These are phyloP conservation scores for Halictus rubicundus DNA, from an alignment of 1,140 invertebrate genomes.

Conservation along the genomic window DNA sequence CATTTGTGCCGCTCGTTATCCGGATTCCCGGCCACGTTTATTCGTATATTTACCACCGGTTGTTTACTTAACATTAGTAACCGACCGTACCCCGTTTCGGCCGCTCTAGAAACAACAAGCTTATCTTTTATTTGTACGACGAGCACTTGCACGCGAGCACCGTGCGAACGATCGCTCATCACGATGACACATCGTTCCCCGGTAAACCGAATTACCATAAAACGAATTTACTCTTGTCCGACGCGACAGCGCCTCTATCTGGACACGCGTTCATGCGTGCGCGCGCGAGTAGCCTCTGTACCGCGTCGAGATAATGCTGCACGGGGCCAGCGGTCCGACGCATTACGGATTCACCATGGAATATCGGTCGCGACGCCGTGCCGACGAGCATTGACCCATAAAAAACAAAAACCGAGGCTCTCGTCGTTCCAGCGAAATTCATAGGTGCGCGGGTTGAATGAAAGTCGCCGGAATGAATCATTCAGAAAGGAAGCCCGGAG, in stretches of 20 bases:
- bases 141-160: not conserved
- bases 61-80: too few relatives aligned
- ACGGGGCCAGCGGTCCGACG: not conserved
- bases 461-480: slow-evolving; percentile 22
- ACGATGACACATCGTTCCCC: not conserved
- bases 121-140: not conserved
- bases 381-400: not conserved
- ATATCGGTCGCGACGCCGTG: not conserved
- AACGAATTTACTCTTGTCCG: slow-evolving; percentile 2
- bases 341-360: not conserved
- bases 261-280: too few relatives aligned
- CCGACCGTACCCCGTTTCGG: too few relatives aligned
- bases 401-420: not conserved
- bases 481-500: not conserved
- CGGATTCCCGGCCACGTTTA: not conserved
- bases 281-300: too few relatives aligned
- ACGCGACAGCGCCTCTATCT: not conserved
- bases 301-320: not conserved
- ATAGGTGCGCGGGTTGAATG: not conserved
- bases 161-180: not conserved
- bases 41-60: too few relatives aligned
- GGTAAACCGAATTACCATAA: not conserved
- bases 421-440: not conserved
- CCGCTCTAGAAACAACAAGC: not conserved
- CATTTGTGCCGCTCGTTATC: not conserved